phyloP scores from a whole-genome alignment of 1,140 invertebrate genomes.

The Tetramorium simillimum region DNA sequence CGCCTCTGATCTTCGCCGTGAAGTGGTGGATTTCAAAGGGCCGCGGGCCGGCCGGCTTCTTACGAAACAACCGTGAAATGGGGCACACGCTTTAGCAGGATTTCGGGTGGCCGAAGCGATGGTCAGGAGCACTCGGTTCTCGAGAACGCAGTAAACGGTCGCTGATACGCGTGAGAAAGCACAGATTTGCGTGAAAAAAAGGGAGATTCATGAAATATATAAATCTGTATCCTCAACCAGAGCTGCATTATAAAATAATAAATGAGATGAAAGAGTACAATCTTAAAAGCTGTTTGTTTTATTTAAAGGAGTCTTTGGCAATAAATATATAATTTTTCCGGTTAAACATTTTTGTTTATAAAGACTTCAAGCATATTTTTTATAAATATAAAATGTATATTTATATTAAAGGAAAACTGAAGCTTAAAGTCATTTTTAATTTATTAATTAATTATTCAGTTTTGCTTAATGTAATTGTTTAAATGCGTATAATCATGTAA shows the following conservation, averaged over 20 bases:
- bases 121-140: conserved; percentile 35
- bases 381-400: neutral
- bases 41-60: conserved; percentile 49
- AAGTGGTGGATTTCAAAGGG: conserved; percentile 78
- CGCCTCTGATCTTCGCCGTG: conserved; percentile 75
- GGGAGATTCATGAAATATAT: conserved; percentile 4
- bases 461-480: neutral
- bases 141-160: conserved; percentile 40
- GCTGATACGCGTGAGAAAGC: conserved; percentile 58
- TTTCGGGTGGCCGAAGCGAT: conserved; percentile 68
- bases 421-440: neutral
- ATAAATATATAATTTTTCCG: neutral
- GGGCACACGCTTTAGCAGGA: conserved; percentile 68
- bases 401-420: neutral
- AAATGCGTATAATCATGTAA: conserved; percentile 6
- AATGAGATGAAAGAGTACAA: neutral
- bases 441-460: neutral
- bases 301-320: neutral
- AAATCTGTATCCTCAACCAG: neutral
- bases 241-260: neutral
- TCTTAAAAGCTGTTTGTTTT: neutral
- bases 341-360: neutral
- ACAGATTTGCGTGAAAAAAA: conserved; percentile 46
- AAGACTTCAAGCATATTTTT: neutral
- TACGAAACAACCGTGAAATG: conserved; percentile 65